Conservation (phyloP, 2,888 invertebrate species). For the Abrostola triplasia region DNA sequence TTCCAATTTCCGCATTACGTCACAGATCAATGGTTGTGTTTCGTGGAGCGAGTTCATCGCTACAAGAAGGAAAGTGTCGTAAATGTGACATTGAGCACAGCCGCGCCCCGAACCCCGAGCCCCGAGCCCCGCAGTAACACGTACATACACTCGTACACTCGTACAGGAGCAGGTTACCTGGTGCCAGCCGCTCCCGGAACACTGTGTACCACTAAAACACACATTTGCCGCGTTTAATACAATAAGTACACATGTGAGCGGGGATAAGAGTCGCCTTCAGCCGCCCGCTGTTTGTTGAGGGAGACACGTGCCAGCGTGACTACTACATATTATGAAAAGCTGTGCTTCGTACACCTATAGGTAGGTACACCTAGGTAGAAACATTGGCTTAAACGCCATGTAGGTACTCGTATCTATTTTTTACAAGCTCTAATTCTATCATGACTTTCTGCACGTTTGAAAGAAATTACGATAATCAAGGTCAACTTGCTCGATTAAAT, state of each 20-base stretch:
- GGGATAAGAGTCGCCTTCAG: conserved; percentile 42
- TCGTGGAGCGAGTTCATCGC: background rate
- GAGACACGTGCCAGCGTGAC: conserved; percentile 42
- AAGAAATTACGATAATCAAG: no score
- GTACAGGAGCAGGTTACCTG: background rate
- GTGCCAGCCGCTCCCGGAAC: conserved; percentile 4
- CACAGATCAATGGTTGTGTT: background rate
- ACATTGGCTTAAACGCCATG: conserved; percentile 27
- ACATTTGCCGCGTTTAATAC: conserved; percentile 38
- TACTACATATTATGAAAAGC: conserved; percentile 37
- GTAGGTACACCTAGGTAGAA: no score
- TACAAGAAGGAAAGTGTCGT: conserved; percentile 1
- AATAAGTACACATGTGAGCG: conserved; percentile 39
- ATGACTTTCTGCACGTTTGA: no score
- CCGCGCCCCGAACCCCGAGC: no score
- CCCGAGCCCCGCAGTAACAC: conserved; percentile 7
- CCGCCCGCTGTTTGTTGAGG: conserved; percentile 34
- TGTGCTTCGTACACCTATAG: conserved; percentile 30
- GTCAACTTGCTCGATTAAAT: no score
- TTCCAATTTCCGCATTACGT: conserved; percentile 6
- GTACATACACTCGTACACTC: no score
- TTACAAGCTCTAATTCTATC: no score
- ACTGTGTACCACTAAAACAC: conserved; percentile 24
- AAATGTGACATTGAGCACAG: no score
- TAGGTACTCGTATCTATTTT: background rate